A percentile compares a stretch with the other conserved stretches of the same genome.
These are phyloP conservation scores for Drosophila truncata DNA, from an alignment of 1,140 invertebrate species.

Conservation along the genomic window DNA sequence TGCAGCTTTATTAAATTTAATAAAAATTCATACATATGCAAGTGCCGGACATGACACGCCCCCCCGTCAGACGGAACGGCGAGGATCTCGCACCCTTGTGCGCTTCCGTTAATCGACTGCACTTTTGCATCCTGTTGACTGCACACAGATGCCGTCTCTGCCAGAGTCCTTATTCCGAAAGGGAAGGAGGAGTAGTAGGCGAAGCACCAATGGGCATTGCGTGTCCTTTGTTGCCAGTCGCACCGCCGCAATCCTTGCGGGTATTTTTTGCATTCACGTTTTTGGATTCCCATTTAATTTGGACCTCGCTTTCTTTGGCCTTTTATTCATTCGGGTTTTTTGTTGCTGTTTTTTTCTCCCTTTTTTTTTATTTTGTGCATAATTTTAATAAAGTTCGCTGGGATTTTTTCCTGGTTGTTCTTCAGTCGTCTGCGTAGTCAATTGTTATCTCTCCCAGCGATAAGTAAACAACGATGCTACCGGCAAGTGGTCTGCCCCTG, in stretches of 20 bases:
- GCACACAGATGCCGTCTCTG: conserved; percentile 48
- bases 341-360: neutral
- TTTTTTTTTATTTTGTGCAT: conserved; percentile 29
- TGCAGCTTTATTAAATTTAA: conserved; percentile 82
- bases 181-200: neutral
- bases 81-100: conserved; percentile 40
- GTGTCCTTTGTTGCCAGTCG: conserved; percentile 64
- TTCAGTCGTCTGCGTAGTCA: conserved; percentile 51
- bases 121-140: conserved; percentile 74
- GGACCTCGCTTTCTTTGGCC: conserved; percentile 44
- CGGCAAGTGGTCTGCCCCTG: conserved; percentile 31
- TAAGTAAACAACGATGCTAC: conserved; percentile 69
- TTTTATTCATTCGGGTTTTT: conserved; percentile 21
- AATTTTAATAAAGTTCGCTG: conserved; percentile 79
- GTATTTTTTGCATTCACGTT: conserved; percentile 22
- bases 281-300: conserved; percentile 74
- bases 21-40: conserved; percentile 66
- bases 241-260: conserved; percentile 20
- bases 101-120: conserved; percentile 77
- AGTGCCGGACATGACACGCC: conserved; percentile 51
- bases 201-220: conserved; percentile 32
- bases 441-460: conserved; percentile 68
- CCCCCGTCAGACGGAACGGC: conserved; percentile 7
- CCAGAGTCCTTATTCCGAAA: neutral
- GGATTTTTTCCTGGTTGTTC: conserved; percentile 49